Evolutionary conservation across 2,797 vertebrate species (phyloP), one percentile per base, ranked within the genome.

Genomic region (Potorous gilbertii): DNA sequence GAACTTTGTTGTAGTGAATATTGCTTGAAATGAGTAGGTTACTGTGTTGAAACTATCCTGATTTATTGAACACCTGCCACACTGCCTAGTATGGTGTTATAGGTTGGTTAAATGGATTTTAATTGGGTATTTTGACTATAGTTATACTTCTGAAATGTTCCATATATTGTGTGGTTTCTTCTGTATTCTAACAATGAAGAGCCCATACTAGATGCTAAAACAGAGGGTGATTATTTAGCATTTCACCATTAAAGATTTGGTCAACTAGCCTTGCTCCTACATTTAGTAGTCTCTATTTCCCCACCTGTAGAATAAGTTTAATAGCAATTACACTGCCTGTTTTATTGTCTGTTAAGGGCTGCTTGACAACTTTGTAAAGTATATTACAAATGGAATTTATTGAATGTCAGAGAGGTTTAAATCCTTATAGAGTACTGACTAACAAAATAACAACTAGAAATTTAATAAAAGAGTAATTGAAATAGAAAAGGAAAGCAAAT

Each of bases 21-120:
- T 31, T 93, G 18, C 93, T 92, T 54, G 81, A 95, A 40, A 91
- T 95, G 96, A 92, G 18, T 56, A 57, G 90, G 90, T 66, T 81
- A 18, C 55, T 14, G 40, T 21, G 34, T 27, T 81, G 74, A 81
- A 27, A 46, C 40, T 46, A 46, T 27, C 9, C 1, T 46, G 21
- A 81, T 46, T 18, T 46, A 46, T 2, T 46, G 40, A 5, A 18
- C 66, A 46, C 46, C 16, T 40, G 66, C n/a, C n/a, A 40, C 1
- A 81, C 0, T 46, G 40, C 40, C n/a, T 46, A 81, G 18, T 9
- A 46, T 24, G 40, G 40, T 81, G 21, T 81, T 81, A 27, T 27
- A 46, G 40, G 40, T 27, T 81, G 21, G 2, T 81, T 81, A 46
- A 46, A 46, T 81, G 21, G 0, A 46, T 81, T 81, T 46, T 81